Evolutionary conservation across 2,888 invertebrate species (phyloP), one percentile per base, ranked within the genome.

Genomic region (Netelia melanura): DNA sequence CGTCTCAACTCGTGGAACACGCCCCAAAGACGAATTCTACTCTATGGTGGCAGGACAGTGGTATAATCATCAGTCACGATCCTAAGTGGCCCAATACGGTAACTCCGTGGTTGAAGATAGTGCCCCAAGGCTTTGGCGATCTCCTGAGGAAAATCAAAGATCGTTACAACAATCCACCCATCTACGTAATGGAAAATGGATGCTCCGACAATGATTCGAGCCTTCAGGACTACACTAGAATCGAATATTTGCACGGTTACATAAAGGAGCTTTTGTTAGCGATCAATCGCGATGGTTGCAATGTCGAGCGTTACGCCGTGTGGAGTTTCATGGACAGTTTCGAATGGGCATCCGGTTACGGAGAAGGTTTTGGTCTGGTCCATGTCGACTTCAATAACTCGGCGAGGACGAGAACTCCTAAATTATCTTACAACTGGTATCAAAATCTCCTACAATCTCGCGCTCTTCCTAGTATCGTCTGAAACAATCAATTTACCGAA

Each of bases 291-390:
- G 94, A 95, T 6, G 94, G 94, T 0, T 95, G 94, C 78, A 93
- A 95, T 86, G 90, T 95, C 0, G 91, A 88, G 81, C 95, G 95
- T 0, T 96, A 96, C 89, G 94, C 95, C 0, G 95, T 94, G 0
- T 96, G 96, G 96, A 95, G 95, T 44, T 91, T 96, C 5, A 94
- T 96, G 90, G 97, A 97, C 88, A 96, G 95, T 88, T 96, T 96
- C 88, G 96, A 96, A 91, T 96, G 96, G 96, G 91, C 91, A 14
- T 88, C 89, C 61, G 96, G 96, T 48, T 96, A 95, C 89, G 89
- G n/a, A n/a, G 3, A 95, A 86, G 95, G 95, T 90, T 97, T 96
- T 92, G 97, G 97, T 6, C 88, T 97, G 0, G 96, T 96, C 88
- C 94, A 95, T 88, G 96, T 97, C 0, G 95, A 97, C 90, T 96